Conservation (phyloP, 2,888 invertebrate genomes). For the Andrena flavipes region DNA sequence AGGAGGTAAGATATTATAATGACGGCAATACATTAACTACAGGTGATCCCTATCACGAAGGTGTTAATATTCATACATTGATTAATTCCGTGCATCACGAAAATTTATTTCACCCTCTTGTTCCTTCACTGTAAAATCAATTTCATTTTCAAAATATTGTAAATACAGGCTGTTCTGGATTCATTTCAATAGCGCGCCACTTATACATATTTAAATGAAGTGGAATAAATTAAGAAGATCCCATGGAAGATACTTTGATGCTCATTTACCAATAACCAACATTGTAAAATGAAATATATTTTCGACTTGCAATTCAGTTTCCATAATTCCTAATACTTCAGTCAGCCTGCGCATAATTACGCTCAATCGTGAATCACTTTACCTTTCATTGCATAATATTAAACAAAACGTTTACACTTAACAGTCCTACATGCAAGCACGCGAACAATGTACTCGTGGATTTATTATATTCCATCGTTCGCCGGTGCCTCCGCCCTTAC, state of each 20-base stretch:
- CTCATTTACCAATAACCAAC: too few relatives aligned
- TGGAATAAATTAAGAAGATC: too few relatives aligned
- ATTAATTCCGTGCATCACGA: conserved; percentile 28
- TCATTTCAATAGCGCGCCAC: not conserved
- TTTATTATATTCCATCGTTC: not conserved
- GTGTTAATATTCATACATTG: conserved; percentile 50
- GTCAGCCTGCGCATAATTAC: not conserved
- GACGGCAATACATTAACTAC: conserved; percentile 37
- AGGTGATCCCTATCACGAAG: conserved; percentile 33
- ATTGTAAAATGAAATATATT: too few relatives aligned
- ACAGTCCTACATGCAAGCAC: not conserved
- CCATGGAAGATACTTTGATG: too few relatives aligned
- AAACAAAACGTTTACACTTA: not conserved
- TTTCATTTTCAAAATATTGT: conserved; percentile 17
- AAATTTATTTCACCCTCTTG: conserved; percentile 19
- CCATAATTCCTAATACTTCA: too few relatives aligned
- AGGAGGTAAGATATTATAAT: conserved; percentile 11
- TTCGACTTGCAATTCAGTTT: too few relatives aligned
- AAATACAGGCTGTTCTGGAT: not conserved
- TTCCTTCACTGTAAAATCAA: conserved; percentile 13
- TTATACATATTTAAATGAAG: too few relatives aligned
- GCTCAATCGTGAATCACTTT: not conserved
- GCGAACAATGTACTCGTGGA: not conserved
- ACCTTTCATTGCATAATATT: too few relatives aligned
- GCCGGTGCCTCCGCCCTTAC: not conserved